A percentile compares a stretch with the other conserved stretches of the same genome.
Evolutionary conservation across 1,140 invertebrate genomes (phyloP).

Genomic region (Drosophila pseudoobscura): DNA sequence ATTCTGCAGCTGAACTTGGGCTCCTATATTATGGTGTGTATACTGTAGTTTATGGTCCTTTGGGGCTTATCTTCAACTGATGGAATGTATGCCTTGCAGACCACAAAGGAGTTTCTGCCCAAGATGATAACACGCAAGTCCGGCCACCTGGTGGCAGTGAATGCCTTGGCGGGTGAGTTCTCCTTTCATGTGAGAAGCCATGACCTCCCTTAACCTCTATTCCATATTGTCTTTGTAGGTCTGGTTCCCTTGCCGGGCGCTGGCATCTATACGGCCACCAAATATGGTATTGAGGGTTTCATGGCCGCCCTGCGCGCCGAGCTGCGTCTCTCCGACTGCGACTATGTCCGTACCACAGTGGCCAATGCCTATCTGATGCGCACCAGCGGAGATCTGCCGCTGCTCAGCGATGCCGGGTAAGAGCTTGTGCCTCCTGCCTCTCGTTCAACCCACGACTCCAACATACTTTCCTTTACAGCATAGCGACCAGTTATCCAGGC

Average conservation of each 20-base stretch:
- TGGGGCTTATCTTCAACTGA: not conserved
- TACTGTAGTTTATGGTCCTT: too few relatives aligned
- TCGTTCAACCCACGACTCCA: too few relatives aligned
- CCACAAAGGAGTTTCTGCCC: conserved; percentile 77
- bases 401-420: conserved; percentile 78
- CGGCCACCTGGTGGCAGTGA: conserved; percentile 76
- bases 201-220: too few relatives aligned
- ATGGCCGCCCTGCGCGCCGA: conserved; percentile 75
- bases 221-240: conserved; percentile 21
- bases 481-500: conserved; percentile 75
- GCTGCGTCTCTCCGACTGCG: conserved; percentile 71
- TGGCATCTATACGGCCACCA: conserved; percentile 81
- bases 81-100: conserved; percentile 30
- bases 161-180: conserved; percentile 68
- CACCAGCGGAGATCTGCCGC: conserved; percentile 75
- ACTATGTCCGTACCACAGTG: conserved; percentile 76
- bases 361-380: conserved; percentile 78
- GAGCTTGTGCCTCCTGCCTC: not conserved
- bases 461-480: conserved; percentile 36
- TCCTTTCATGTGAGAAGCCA: too few relatives aligned
- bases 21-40: conserved; percentile 76
- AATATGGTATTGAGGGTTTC: conserved; percentile 80
- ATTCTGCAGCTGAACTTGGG: conserved; percentile 78
- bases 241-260: conserved; percentile 70
- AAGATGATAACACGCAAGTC: conserved; percentile 78